Base-by-base conservation (phyloP, 2,113 vertebrate species). In the Gymnocephalus cernua region DNA sequence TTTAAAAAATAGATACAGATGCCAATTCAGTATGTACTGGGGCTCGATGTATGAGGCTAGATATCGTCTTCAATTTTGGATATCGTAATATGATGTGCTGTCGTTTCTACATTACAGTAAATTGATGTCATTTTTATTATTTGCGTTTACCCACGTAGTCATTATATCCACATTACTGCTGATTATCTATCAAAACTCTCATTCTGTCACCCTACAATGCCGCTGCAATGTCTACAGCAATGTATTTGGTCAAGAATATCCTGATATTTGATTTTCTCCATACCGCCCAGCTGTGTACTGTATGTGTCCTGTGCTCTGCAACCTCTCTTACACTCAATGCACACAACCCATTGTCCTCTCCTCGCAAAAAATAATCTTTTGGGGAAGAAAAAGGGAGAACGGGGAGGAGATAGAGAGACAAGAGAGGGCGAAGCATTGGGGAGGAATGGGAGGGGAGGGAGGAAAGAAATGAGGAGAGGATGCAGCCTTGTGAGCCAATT, bases 401-500 rank as follows among this genome's bases (percentile, higher is more conserved):
- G 77, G 74, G 77, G 65, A 76, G 85, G 70, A 80, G 80, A 71
- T 38, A 73, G 85, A 73, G 71, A 66, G 59, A 69, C 67, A 18
- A 93, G 93, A 56, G 68, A 76, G 74, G 41, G 77, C 69, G 58
- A 84, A 38, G 86, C 76, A 83, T 69, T 64, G 84, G 59, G 80
- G 77, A n/a, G 67, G 50, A 59, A 53, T 25, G 64, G 58, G 61
- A 4, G 19, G 69, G 47, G 64, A 50, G 25, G 68, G 59, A 47
- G 3, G 23, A 38, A 70, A 53, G 84, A 78, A 91, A 93, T 88
- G 89, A 93, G 91, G 91, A 89, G 89, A 94, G 94, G 96, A 97
- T 93, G 95, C 96, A 96, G 97, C 96, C 97, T 96, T 95, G 95
- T 94, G 96, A 98, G 96, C 96, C 97, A 97, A 97, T 97, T 97